Evolutionary conservation across 2,797 vertebrate genomes (phyloP), one percentile per base, ranked within the genome.

Genomic region (Aulostomus chinensis): DNA sequence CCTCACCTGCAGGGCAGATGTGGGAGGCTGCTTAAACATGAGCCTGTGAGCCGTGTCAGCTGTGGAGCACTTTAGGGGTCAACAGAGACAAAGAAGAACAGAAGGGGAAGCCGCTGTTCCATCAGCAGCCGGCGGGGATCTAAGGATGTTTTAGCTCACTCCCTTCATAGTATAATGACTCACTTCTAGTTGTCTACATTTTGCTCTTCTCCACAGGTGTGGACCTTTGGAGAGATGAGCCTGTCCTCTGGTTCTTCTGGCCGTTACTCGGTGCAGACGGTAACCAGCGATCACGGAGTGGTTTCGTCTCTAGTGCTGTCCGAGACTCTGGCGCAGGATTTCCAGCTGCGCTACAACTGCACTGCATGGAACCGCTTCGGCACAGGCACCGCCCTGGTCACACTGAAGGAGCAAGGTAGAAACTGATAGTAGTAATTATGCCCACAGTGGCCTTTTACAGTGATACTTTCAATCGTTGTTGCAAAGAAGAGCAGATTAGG

Each of bases 251-350:
- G 95, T 0, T 84, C 94, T 0, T 88, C 73, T 1, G 94, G 93
- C 2, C 92, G 93, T 12, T 95, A 93, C 80, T 92, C 94, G 0
- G 94, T 97, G 63, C 93, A 95, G 88, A 94, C 93, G 0, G 92
- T 93, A 2, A 81, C 89, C 75, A 92, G 89, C 0, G 90, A 91
- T 2, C 83, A 69, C 0, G 93, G 92, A 0, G 88, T 95, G 10
- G 39, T 94, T 31, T 96, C 95, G 0, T 91, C 93, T 7, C 85
- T 97, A 18, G 88, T 94, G 68, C 91, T 97, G 17, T 92, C 93
- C 0, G 92, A 92, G 43, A 93, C 93, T 0, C 87, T 91, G 45
- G 88, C 90, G 0, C 88, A 90, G 1, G 95, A 96, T 73, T 97
- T 89, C 69, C 78, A 86, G 53, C 68, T 84, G 70, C 85, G 86